Base-by-base conservation (phyloP, 2,797 vertebrate genomes). In the Mallotus villosus region DNA sequence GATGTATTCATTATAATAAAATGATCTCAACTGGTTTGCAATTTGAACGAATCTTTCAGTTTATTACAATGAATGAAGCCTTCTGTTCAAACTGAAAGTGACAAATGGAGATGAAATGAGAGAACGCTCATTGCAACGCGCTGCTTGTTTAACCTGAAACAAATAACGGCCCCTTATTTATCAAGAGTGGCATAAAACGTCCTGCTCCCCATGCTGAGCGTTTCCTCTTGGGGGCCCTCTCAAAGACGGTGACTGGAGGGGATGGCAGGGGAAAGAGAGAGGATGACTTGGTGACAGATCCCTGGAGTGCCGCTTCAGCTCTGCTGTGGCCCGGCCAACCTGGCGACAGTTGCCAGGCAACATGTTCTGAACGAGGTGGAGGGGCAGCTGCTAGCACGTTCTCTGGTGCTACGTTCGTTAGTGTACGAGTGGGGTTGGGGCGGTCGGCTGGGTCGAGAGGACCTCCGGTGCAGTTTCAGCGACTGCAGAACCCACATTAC, bases 291-390 rank as follows among this genome's bases (percentile, higher is more conserved):
- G 37, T 60, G 68, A 73, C 46, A 29, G 67, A 34, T 73, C 75
- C 66, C 65, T 63, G 12, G 68, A 74, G 76, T 57, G 67, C 70
- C 59, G 41, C 62, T 74, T 70, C 66, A 73, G 66, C 68, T 21
- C 60, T 21, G 25, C 62, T 25, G 63, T 66, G 68, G 37, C 63
- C 61, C 37, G 51, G 57, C 68, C 70, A 62, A 51, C 59, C 72
- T 66, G 72, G 76, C 72, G 77, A 81, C 80, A 67, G 68, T 83
- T 63, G 25, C 76, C 78, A 55, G 67, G 76, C 67, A 63, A 78
- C 79, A 63, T 64, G 61, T 73, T 55, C 63, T 77, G 61, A 72
- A 62, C 61, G 41, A 74, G 68, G 71, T 67, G 29, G 21, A 34
- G 53, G 19, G n/a, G 53, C 74, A 69, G 71, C 74, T 73, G 68